These are phyloP conservation scores for Harmothoe impar DNA, from an alignment of 2,888 invertebrate genomes.

Conservation along the genomic window DNA sequence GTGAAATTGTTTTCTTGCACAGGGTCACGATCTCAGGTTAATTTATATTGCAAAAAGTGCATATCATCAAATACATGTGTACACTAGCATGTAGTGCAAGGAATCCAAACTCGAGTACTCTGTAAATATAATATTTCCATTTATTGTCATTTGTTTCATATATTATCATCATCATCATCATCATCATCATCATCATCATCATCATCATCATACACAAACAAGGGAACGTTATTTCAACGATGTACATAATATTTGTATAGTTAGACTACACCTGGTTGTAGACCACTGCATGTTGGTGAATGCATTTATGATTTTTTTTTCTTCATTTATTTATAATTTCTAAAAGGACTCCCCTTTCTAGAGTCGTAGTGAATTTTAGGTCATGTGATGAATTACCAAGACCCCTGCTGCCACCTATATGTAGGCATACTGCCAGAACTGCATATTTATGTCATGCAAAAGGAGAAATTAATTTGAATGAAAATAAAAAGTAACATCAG, in stretches of 20 bases:
- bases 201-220: background rate
- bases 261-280: background rate
- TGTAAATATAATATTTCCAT: constrained; percentile 31
- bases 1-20: too few species aligned
- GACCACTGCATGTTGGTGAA: background rate
- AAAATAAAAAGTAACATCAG: background rate
- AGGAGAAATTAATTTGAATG: background rate
- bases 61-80: background rate
- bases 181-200: background rate
- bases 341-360: too few species aligned
- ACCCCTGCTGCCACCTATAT: background rate
- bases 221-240: constrained; percentile 20
- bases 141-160: constrained; percentile 13
- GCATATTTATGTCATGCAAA: background rate
- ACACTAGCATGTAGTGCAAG: too few species aligned
- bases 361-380: background rate
- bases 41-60: background rate
- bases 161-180: background rate
- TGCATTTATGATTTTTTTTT: background rate
- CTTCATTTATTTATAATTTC: background rate
- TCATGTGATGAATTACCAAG: too few species aligned
- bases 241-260: background rate
- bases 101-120: background rate
- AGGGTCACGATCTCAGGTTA: background rate
- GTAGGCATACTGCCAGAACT: background rate